Percentiles rank a stretch among this genome's conserved stretches.
phyloP scores from a whole-genome alignment of 2,888 invertebrate genomes.

The Actias luna region DNA sequence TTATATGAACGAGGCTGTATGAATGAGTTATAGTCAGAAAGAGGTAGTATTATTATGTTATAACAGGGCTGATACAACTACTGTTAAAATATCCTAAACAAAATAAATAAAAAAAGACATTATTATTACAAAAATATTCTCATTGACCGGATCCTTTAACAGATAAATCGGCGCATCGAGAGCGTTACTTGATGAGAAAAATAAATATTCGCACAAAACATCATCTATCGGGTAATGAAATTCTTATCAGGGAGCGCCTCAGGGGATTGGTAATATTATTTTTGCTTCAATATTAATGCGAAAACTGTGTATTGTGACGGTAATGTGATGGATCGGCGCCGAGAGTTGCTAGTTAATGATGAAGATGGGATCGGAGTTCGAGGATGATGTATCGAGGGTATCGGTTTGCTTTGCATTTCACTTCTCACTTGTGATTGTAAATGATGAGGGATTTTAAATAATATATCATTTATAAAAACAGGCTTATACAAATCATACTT shows the following conservation, averaged over 20 bases:
- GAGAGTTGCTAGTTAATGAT: conserved; percentile 49
- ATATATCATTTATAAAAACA: too few species aligned
- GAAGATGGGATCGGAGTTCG: conserved; percentile 44
- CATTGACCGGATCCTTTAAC: background rate
- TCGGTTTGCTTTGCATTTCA: conserved; percentile 17
- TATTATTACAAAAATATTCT: too few species aligned
- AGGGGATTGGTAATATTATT: conserved; percentile 54
- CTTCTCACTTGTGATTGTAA: background rate
- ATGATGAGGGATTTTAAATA: background rate
- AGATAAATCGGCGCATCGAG: background rate
- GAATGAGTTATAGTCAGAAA: too few species aligned
- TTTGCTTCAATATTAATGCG: conserved; percentile 56
- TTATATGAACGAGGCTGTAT: too few species aligned
- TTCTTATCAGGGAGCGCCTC: conserved; percentile 47
- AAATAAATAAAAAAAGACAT: too few species aligned
- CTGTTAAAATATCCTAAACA: too few species aligned
- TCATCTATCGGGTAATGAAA: conserved; percentile 49
- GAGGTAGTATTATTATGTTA: too few species aligned
- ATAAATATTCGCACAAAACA: conserved; percentile 29
- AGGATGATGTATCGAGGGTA: conserved; percentile 53
- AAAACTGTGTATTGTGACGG: conserved; percentile 65
- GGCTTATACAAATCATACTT: too few species aligned
- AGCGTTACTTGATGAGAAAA: conserved; percentile 20
- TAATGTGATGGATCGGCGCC: conserved; percentile 58
- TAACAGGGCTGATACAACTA: too few species aligned